Conservation (phyloP, 1,140 invertebrate genomes). For the Diachasmimorpha longicaudata region DNA sequence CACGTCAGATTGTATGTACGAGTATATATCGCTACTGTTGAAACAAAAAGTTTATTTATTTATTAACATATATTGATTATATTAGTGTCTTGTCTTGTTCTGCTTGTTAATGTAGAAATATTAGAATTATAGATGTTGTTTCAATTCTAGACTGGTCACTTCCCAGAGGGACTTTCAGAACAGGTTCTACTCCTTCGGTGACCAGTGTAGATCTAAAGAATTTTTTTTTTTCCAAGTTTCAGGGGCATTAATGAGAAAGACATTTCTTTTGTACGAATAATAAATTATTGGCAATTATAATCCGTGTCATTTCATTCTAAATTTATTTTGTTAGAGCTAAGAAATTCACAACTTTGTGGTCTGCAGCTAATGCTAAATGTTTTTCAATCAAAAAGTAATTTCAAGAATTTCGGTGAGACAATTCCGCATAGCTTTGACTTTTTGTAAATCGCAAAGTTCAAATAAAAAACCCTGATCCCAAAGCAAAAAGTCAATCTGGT, state of each 20-base stretch:
- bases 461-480: no score
- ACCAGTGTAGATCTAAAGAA: background rate
- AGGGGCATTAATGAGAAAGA: constrained; percentile 42
- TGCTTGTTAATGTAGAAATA: background rate
- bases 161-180: no score
- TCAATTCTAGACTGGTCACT: no score
- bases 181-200: background rate
- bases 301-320: constrained; percentile 24
- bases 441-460: background rate
- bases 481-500: background rate
- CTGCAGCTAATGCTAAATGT: background rate
- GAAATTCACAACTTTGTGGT: background rate
- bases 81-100: background rate
- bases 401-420: no score
- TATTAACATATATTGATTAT: background rate
- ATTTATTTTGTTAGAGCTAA: background rate
- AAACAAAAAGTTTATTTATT: background rate
- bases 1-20: background rate
- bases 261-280: constrained; percentile 43
- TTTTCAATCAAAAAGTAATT: no score
- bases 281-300: constrained; percentile 36
- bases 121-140: constrained; percentile 4
- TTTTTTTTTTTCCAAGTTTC: constrained; percentile 21
- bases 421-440: no score
- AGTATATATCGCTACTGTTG: background rate